Percentiles rank a stretch among this genome's conserved stretches.
phyloP scores from a whole-genome alignment of 2,797 vertebrate species.

The Periophthalmus magnuspinnatus region DNA sequence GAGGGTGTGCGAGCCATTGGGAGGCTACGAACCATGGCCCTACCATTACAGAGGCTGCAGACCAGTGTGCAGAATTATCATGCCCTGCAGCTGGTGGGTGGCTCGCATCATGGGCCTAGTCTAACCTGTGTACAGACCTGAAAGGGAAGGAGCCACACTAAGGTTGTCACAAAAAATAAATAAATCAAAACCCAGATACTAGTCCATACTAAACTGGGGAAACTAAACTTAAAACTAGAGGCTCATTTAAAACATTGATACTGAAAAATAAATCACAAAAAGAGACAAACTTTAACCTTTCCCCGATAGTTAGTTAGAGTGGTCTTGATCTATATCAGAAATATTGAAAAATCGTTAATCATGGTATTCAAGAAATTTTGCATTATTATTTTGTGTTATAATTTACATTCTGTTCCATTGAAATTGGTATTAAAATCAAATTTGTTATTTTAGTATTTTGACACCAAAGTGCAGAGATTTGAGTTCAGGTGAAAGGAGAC shows the following conservation, averaged over 20 bases:
- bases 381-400: background rate
- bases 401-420: background rate
- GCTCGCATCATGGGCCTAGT: slow-evolving; percentile 88
- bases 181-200: background rate
- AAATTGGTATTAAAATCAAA: background rate
- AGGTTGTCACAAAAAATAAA: background rate
- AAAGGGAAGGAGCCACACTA: background rate
- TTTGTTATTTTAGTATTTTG: background rate
- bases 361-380: background rate
- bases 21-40: slow-evolving; percentile 84
- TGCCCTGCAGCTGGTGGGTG: slow-evolving; percentile 96
- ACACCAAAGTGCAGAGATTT: background rate
- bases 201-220: background rate
- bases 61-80: slow-evolving; percentile 85
- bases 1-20: slow-evolving; percentile 87
- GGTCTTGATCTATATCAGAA: background rate
- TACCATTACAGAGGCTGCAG: slow-evolving; percentile 89
- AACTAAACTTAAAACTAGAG: no score
- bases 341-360: background rate
- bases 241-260: background rate
- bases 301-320: no score
- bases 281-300: background rate
- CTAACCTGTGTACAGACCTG: slow-evolving; percentile 52
- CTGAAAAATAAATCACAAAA: background rate
- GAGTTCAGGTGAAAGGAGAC: background rate